Conservation (phyloP, 2,888 invertebrate genomes). For the Meliscaeva auricollis region DNA sequence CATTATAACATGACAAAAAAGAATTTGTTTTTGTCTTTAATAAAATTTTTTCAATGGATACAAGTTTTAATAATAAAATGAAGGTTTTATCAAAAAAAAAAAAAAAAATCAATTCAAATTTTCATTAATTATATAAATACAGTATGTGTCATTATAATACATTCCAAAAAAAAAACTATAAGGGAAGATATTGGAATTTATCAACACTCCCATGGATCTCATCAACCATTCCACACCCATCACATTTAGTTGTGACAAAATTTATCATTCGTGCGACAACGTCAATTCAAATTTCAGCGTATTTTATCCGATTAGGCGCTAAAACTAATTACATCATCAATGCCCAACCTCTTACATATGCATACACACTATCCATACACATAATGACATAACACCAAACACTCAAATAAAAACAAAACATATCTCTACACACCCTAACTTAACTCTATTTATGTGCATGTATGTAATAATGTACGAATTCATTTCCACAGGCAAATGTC, state of each 20-base stretch:
- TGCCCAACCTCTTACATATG: not conserved
- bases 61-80: too few species aligned
- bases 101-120: too few species aligned
- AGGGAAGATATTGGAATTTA: not conserved
- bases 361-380: too few species aligned
- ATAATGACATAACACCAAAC: not conserved
- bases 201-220: not conserved
- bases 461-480: too few species aligned
- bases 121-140: too few species aligned
- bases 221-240: not conserved
- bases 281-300: conserved; percentile 2
- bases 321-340: conserved; percentile 21
- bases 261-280: not conserved
- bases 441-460: too few species aligned
- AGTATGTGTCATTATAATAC: too few species aligned
- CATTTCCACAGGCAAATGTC: conserved; percentile 13
- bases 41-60: too few species aligned
- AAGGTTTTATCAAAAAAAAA: too few species aligned
- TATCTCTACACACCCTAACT: not conserved
- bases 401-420: conserved; percentile 11
- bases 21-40: too few species aligned
- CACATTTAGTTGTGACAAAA: not conserved
- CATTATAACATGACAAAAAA: too few species aligned
- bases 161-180: too few species aligned
- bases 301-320: not conserved